These are phyloP conservation scores for Lepidonotus clava DNA, from an alignment of 2,888 invertebrate genomes.

Conservation along the genomic window DNA sequence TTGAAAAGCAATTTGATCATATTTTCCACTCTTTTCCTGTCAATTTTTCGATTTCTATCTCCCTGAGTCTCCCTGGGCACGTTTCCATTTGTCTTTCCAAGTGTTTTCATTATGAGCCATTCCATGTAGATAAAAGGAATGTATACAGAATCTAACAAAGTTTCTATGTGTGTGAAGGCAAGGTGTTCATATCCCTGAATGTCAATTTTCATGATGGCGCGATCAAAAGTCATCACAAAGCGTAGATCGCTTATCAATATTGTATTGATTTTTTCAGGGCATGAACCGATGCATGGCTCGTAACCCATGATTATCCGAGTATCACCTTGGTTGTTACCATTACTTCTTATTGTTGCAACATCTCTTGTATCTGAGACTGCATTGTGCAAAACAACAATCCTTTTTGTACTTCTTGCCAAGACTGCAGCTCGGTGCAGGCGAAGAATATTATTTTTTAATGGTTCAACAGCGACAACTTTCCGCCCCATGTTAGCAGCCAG, in stretches of 20 bases:
- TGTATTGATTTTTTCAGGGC: conserved; percentile 62
- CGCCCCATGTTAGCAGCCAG: conserved; percentile 64
- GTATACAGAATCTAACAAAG: conserved; percentile 57
- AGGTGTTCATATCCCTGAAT: conserved; percentile 61
- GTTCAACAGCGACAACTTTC: conserved; percentile 64
- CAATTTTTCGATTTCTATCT: conserved; percentile 28
- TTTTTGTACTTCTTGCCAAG: not conserved
- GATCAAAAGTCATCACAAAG: conserved; percentile 48
- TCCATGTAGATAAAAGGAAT: conserved; percentile 66
- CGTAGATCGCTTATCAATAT: conserved; percentile 65
- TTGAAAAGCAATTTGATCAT: conserved; percentile 60
- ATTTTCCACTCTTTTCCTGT: conserved; percentile 57
- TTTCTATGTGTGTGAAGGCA: conserved; percentile 60
- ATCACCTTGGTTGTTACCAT: conserved; percentile 67
- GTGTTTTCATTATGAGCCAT: conserved; percentile 63
- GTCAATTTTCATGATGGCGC: conserved; percentile 58
- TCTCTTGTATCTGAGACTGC: conserved; percentile 61
- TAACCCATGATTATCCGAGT: conserved; percentile 57
- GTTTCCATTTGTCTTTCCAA: conserved; percentile 45
- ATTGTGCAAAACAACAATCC: conserved; percentile 57
- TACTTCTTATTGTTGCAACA: conserved; percentile 56
- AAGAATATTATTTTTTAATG: conserved; percentile 55
- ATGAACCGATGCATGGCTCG: conserved; percentile 62
- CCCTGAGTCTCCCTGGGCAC: not conserved
- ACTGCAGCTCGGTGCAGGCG: conserved; percentile 58